Evolutionary conservation across 2,888 invertebrate species (phyloP).

Genomic region (Dicycla oo): DNA sequence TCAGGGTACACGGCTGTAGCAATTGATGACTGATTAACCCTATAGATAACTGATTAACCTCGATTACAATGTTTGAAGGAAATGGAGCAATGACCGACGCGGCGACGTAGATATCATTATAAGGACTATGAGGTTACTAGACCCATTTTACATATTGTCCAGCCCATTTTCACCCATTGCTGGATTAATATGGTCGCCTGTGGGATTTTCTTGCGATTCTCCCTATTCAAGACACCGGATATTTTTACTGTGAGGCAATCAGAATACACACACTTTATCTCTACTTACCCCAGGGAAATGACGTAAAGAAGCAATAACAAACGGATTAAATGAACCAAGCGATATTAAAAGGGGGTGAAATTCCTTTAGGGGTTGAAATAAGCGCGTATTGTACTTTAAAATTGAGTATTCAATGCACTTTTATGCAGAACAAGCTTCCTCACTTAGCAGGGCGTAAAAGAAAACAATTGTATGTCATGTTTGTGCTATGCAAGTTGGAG

Average conservation of each 20-base stretch:
- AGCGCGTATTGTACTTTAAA: slow-evolving; percentile 37
- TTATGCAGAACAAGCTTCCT: slow-evolving; percentile 45
- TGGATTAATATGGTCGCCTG: background rate
- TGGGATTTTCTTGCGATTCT: too few relatives aligned
- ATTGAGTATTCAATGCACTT: slow-evolving; percentile 47
- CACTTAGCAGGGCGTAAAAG: slow-evolving; percentile 28
- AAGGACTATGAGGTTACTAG: too few relatives aligned
- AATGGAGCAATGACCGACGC: background rate
- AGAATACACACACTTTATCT: background rate
- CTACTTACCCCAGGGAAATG: slow-evolving; percentile 19
- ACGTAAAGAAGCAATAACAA: slow-evolving; percentile 33
- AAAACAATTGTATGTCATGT: slow-evolving; percentile 8
- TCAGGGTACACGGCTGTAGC: background rate
- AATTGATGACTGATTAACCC: background rate
- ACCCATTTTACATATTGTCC: background rate
- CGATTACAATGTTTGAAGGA: background rate
- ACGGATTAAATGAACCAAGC: slow-evolving; percentile 42
- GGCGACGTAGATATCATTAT: too few relatives aligned
- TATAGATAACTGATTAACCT: slow-evolving; percentile 11
- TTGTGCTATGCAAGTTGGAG: background rate
- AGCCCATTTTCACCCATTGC: too few relatives aligned
- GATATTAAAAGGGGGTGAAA: slow-evolving; percentile 46
- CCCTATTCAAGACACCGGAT: slow-evolving; percentile 7
- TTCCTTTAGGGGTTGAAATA: slow-evolving; percentile 26
- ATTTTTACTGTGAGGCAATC: slow-evolving; percentile 28